These are phyloP conservation scores for Ovis aries DNA, from an alignment of 2,113 vertebrate species.

Conservation along the genomic window ARS-UI_Ramb_v3.0 NC_056057.1:55613001-55613500, in stretches of 20 bases:
- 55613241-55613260: slow-evolving; percentile 44
- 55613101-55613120: slow-evolving; percentile 4
- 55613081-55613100: slow-evolving; percentile 55
- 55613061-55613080: slow-evolving; percentile 42
- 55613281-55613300: slow-evolving; percentile 21
- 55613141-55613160: neutral
- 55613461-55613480: slow-evolving; percentile 90
- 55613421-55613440: slow-evolving; percentile 80
- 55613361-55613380: slow-evolving; percentile 63
- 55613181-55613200: slow-evolving; percentile 45
- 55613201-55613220: slow-evolving; percentile 1
- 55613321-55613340: neutral
- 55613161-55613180: neutral
- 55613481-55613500: slow-evolving; percentile 96
- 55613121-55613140: neutral
- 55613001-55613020: slow-evolving; percentile 27
- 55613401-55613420: slow-evolving; percentile 75
- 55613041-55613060: neutral
- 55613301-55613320: neutral
- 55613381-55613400: slow-evolving; percentile 63
- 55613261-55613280: slow-evolving; percentile 44
- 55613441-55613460: slow-evolving; percentile 77
- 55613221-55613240: neutral
- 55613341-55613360: slow-evolving; percentile 40
- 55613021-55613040: neutral